Conservation (phyloP, 2,888 invertebrate genomes). For the Callyntrura sp. region DNA sequence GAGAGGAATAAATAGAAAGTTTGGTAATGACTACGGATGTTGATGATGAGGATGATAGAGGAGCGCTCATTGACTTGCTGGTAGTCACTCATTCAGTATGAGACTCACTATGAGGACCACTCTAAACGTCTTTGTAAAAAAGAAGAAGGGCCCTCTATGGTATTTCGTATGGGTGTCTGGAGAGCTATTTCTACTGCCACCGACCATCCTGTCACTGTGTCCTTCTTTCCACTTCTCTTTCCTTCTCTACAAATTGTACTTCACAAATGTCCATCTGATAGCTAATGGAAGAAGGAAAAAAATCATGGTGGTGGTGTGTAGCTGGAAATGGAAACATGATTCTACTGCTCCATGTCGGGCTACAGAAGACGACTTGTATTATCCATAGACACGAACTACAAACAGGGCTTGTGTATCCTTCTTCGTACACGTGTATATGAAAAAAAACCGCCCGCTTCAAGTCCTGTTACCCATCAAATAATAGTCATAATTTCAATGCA, state of each 20-base stretch:
- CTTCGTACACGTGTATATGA: no score
- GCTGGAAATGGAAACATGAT: no score
- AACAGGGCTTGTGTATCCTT: no score
- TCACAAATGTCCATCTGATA: constrained; percentile 59
- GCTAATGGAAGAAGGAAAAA: constrained; percentile 57
- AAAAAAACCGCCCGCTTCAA: no score
- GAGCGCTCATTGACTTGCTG: constrained; percentile 70
- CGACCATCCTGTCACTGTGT: constrained; percentile 59
- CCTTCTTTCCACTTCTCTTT: constrained; percentile 27
- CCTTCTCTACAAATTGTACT: constrained; percentile 65
- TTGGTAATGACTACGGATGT: constrained; percentile 3
- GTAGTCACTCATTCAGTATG: constrained; percentile 65
- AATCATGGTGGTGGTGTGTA: not conserved
- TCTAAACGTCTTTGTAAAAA: constrained; percentile 78
- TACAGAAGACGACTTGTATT: no score
- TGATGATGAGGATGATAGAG: constrained; percentile 38
- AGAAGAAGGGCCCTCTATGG: constrained; percentile 79
- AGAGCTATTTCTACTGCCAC: constrained; percentile 82
- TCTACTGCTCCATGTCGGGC: no score
- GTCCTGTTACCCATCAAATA: no score
- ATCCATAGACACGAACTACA: no score
- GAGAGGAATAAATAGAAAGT: constrained; percentile 27
- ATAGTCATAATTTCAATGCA: no score
- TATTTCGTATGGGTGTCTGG: constrained; percentile 82
- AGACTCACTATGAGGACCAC: constrained; percentile 52